phyloP scores from a whole-genome alignment of 2,797 vertebrate genomes.

The Perodicticus potto region DNA sequence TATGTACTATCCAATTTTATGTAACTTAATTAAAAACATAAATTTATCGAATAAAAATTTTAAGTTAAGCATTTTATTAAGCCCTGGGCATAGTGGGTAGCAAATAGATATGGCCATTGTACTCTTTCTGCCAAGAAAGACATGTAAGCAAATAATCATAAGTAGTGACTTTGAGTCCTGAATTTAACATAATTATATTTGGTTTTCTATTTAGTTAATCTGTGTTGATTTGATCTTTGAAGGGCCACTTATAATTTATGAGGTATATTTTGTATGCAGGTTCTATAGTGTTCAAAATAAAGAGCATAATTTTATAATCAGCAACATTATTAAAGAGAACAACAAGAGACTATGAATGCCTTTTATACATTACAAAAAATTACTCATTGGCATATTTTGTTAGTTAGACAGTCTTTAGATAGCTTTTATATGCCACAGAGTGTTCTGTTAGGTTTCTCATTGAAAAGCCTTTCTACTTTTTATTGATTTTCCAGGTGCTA shows the following conservation, averaged over 20 bases:
- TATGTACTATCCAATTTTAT: not conserved
- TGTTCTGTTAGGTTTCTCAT: not conserved
- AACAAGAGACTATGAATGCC: slow-evolving; percentile 28
- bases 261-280: not conserved
- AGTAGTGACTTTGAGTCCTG: not conserved
- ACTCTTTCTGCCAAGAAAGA: not conserved
- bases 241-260: not conserved
- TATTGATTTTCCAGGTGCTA: slow-evolving; percentile 58
- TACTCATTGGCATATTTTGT: slow-evolving; percentile 46
- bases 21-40: slow-evolving; percentile 17
- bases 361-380: slow-evolving; percentile 14
- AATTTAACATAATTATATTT: slow-evolving; percentile 3
- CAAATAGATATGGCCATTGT: not conserved
- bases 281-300: slow-evolving; percentile 17
- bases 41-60: not conserved
- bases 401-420: slow-evolving; percentile 17
- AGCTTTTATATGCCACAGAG: not conserved
- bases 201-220: slow-evolving; percentile 1
- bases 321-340: not conserved
- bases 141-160: not conserved
- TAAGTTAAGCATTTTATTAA: slow-evolving; percentile 36
- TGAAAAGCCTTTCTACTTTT: slow-evolving; percentile 51
- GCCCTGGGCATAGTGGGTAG: not conserved
- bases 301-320: slow-evolving; percentile 28
- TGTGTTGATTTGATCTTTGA: slow-evolving; percentile 17